Base-by-base conservation (phyloP, 1,140 invertebrate genomes). In the Drosophila ficusphila region DNA sequence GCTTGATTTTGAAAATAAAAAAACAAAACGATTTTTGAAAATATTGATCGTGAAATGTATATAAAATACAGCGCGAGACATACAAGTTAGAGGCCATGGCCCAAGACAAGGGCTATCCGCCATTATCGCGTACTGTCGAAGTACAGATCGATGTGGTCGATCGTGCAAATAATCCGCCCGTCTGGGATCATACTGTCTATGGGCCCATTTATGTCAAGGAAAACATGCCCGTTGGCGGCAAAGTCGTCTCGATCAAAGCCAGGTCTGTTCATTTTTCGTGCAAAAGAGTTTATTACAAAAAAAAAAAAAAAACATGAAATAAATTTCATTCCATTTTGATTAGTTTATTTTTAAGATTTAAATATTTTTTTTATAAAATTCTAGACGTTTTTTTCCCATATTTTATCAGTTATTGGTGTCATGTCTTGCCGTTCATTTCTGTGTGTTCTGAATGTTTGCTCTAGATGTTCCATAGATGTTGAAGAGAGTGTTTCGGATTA, bases 91-190 rank as follows among this genome's bases (percentile, higher is more conserved):
- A 97, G 94, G 97, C 97, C 92, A 97, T 97, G 94, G 97, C 97
- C 93, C 95, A 97, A 95, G 97, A 98, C 94, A 97, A 97, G 94
- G 97, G 97, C 92, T 97, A 95, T 93, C 96, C 97, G 92, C 95
- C 96, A 93, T 95, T 98, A 92, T 97, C 96, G 92, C 94, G 97
- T 93, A 96, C 96, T 92, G 97, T 98, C 93, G 97, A 98, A 93
- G 97, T 98, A 93, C 96, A 97, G 93, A 98, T 98, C 94, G 97
- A 98, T 94, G 97, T 98, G 93, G 97, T 98, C 94, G 97, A 98
- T 94, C 96, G 97, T 92, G 96, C 96, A 82, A 98, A 98, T 95
- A 98, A 98, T 94, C 97, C 97, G 92, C 97, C 97, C 92, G 96
- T 98, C 92, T 99, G 97, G 97, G 97, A 98, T 93, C 96, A 98